A percentile compares a stretch with the other conserved stretches of the same genome.
These are phyloP conservation scores for Catharus ustulatus DNA, from an alignment of 2,797 vertebrate species.

Conservation along the genomic window DNA sequence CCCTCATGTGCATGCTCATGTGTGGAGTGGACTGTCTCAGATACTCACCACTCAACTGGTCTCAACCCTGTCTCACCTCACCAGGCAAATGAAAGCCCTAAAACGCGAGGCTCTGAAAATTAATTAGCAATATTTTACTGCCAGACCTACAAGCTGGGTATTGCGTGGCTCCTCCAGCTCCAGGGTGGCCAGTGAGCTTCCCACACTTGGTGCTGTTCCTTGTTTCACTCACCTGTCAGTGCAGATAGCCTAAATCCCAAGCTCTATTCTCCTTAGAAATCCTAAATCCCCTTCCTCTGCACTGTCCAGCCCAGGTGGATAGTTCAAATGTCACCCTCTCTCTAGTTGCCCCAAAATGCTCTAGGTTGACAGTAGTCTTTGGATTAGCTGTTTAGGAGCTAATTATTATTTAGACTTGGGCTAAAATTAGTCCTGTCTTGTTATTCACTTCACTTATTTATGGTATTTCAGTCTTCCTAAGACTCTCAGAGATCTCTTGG, in stretches of 20 bases:
- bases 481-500: not conserved
- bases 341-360: not conserved
- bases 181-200: not conserved
- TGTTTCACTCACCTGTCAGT: not conserved
- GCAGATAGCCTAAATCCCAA: not conserved
- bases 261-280: not conserved
- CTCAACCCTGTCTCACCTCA: slow-evolving; percentile 33
- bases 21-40: slow-evolving; percentile 57
- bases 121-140: not conserved
- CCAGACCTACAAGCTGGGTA: not conserved
- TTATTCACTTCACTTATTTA: slow-evolving; percentile 10
- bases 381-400: not conserved
- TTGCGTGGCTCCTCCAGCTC: not conserved
- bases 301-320: not conserved
- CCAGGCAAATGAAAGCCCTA: slow-evolving; percentile 2
- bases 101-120: not conserved
- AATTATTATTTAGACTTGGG: not conserved
- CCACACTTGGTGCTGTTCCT: not conserved
- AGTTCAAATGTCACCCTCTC: not conserved
- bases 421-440: slow-evolving; percentile 24
- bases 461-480: slow-evolving; percentile 13
- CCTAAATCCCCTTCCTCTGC: not conserved
- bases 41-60: slow-evolving; percentile 26
- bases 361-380: not conserved
- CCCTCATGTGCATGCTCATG: slow-evolving; percentile 44